Evolutionary conservation across 1,140 invertebrate species (phyloP).

Genomic region (Laodelphax striatellus): DNA sequence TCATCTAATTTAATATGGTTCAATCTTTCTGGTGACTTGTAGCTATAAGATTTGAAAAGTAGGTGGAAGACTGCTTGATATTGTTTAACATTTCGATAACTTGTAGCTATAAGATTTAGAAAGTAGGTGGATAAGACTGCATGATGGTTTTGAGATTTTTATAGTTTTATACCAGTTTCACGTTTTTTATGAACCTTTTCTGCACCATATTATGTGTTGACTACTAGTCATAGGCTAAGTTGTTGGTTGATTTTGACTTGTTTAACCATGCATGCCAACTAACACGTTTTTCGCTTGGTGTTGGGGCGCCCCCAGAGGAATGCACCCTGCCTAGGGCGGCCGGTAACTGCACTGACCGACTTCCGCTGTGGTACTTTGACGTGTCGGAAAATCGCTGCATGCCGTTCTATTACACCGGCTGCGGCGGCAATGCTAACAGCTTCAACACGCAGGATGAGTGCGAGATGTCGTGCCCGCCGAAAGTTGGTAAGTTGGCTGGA

Average conservation of each 20-base stretch:
- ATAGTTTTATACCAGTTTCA: no score
- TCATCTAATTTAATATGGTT: no score
- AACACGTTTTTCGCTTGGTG: no score
- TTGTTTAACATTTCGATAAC: no score
- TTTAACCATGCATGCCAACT: no score
- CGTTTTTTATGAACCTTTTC: no score
- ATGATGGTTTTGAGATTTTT: neutral
- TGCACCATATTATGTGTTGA: no score
- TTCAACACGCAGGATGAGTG: constrained; percentile 69
- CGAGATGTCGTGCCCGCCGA: constrained; percentile 63
- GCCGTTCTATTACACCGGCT: constrained; percentile 91
- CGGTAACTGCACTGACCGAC: constrained; percentile 68
- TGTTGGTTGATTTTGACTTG: no score
- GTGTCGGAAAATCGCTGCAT: constrained; percentile 72
- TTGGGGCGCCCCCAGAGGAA: constrained; percentile 37
- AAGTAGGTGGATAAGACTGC: neutral
- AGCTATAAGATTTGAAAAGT: no score
- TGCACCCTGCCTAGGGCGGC: constrained; percentile 66
- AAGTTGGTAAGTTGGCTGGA: constrained; percentile 51
- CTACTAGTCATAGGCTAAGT: no score
- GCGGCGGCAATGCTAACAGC: constrained; percentile 80
- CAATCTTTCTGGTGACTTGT: no score
- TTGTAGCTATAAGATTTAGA: no score
- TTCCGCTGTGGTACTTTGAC: constrained; percentile 80
- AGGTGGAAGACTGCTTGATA: neutral